phyloP scores from a whole-genome alignment of 2,797 vertebrate species.

The Streptopelia turtur region DNA sequence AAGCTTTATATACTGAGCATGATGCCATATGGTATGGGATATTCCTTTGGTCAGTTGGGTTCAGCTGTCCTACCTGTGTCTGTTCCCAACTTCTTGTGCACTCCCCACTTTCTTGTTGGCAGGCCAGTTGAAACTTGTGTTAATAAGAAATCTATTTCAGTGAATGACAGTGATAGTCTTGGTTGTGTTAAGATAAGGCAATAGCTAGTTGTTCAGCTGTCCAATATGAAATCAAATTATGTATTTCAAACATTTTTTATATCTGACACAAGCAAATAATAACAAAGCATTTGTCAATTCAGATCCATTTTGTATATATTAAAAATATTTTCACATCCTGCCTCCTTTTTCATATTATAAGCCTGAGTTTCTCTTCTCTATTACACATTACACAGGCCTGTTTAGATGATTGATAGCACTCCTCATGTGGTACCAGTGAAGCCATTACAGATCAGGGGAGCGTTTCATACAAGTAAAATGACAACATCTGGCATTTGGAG shows the following conservation, averaged over 20 bases:
- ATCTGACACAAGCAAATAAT: background rate
- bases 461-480: background rate
- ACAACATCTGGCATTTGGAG: background rate
- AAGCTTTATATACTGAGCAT: too few relatives aligned
- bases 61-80: too few relatives aligned
- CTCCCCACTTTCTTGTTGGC: too few relatives aligned
- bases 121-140: background rate
- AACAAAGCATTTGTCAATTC: background rate
- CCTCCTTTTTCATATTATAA: background rate
- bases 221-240: background rate
- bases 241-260: slow-evolving; percentile 1
- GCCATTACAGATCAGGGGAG: background rate
- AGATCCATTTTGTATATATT: background rate
- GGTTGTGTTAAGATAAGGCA: background rate
- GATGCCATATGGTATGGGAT: too few relatives aligned
- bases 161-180: background rate
- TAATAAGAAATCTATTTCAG: background rate
- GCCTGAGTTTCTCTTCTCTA: background rate
- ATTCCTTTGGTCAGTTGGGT: too few relatives aligned
- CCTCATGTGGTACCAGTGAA: background rate
- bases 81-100: too few relatives aligned
- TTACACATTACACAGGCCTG: background rate
- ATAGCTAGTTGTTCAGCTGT: background rate
- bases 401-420: background rate
- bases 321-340: background rate